Conservation (phyloP, 2,113 vertebrate genomes). For the Climacteris rufus region DNA sequence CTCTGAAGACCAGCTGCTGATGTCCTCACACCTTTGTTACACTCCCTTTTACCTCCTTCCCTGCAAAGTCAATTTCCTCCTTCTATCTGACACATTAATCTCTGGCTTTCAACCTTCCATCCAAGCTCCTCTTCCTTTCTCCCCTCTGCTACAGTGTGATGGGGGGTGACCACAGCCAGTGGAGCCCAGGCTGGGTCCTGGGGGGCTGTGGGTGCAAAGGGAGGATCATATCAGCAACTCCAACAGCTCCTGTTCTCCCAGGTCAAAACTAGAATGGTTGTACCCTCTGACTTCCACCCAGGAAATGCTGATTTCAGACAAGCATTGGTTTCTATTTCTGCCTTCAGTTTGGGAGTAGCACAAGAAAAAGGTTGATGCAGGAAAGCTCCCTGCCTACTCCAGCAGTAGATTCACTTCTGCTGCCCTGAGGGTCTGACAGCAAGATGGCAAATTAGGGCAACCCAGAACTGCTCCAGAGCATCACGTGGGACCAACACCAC, state of each 20-base stretch:
- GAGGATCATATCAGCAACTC: neutral
- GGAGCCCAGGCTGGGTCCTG: neutral
- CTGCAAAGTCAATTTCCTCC: neutral
- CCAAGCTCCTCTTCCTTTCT: neutral
- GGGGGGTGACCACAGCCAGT: neutral
- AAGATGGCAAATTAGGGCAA: neutral
- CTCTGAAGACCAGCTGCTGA: neutral
- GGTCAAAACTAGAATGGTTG: neutral
- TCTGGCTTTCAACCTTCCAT: neutral
- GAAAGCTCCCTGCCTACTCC: neutral
- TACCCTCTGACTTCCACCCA: neutral
- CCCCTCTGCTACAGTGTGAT: rapidly evolving
- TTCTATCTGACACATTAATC: neutral
- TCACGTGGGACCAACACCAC: neutral
- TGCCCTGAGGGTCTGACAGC: neutral
- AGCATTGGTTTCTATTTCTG: neutral
- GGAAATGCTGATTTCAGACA: neutral
- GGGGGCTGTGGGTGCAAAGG: neutral
- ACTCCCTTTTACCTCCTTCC: neutral
- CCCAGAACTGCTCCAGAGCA: neutral
- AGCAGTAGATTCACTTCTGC: neutral
- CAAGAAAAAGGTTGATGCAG: neutral
- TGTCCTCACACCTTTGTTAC: neutral
- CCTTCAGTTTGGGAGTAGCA: neutral
- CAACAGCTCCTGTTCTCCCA: neutral